Evolutionary conservation across 1,140 invertebrate genomes (phyloP), one percentile per base, ranked within the genome.

Genomic region (Pogonomyrmex californicus): DNA sequence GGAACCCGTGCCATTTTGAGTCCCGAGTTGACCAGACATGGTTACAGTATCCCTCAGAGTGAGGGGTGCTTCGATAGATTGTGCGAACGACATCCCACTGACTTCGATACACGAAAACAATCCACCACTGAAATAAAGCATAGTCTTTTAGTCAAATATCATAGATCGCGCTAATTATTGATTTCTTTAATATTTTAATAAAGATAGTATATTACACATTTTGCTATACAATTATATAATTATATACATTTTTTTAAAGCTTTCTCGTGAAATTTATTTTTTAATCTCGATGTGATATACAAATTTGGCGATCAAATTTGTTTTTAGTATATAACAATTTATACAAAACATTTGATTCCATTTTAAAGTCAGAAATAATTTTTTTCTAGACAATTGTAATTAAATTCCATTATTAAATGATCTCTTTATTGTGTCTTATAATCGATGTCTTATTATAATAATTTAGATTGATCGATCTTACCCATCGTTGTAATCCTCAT

Each of bases 1-100:
- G 36, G 96, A 95, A 94, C 97, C 97, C 87, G 97, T 98, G 23
- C 99, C 99, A 96, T 99, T 99, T 87, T 98, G 97, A 6, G 98
- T 97, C 44, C 97, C 96, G 47, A 99, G 95, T 91, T 97, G 97
- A 70, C 98, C 98, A 56, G 97, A 97, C 88, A 99, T 94, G 0
- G 97, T 97, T 66, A 97, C 96, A 9, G 98, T 98, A 91, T 99
- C 98, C 90, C 97, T 97, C 68, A 97, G 93, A 0, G 98, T 99
- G 10, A 99, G 95, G 1, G 99, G 99, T 63, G 98, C 97, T 95
- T 99, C 98, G 65, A 99, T 98, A 0, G 98, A 98, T 93, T 99
- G 99, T 47, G 97, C 96, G 92, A 99, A 97, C 44, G 97, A 97
- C 97, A 99, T 98, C 33, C 98, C 98, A 77, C 97, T 98, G 6